Base-by-base conservation (phyloP, 2,888 invertebrate species). In the Piscicola geometra region DNA sequence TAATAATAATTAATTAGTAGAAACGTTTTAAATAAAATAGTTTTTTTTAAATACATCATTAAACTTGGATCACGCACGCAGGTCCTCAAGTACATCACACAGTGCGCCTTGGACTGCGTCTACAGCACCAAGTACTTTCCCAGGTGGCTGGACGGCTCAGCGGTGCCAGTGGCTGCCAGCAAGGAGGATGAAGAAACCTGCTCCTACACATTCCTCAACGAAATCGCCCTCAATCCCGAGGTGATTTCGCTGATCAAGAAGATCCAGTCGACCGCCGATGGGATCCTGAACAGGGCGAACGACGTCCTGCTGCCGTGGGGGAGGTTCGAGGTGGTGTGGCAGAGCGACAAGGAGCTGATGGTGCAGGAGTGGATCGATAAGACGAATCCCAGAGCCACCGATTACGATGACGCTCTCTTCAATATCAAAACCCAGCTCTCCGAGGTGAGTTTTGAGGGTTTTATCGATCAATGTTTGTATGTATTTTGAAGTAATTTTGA, bases 121-220 rank as follows among this genome's bases (percentile, higher is more conserved):
- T 72, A 32, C 33, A 72, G 52, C 0, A 72, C 72, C 2, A 72
- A 77, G 30, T 32, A n/a, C 0, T 92, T 94, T 82, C 89, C 91
- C 0, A 90, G 94, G 12, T 95, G 94, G 94, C 91, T 92, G 91
- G 88, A 90, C 81, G 90, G 90, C 21, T 91, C 91, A 0, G 94
- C 94, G 81, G 83, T 92, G 0, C 88, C 90, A 52, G 91, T 92
- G 78, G 88, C 89, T 0, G 89, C 90, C 0, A 89, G 90, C 79
- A 87, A 35, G n/a, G 66, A 67, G 3, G 35, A 30, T 15, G 66
- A 32, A 9, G 1, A 25, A 18, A 15, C 9, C 50, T 89, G 89
- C 80, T 87, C 89, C 0, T 92, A 91, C 84, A 91, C 91, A 0
- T 94, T 90, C 85, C 92, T 90, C 81, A 90, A 92, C 77, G 93